Conservation (phyloP, 1,140 invertebrate species). For the Drosophila punjabiensis region DNA sequence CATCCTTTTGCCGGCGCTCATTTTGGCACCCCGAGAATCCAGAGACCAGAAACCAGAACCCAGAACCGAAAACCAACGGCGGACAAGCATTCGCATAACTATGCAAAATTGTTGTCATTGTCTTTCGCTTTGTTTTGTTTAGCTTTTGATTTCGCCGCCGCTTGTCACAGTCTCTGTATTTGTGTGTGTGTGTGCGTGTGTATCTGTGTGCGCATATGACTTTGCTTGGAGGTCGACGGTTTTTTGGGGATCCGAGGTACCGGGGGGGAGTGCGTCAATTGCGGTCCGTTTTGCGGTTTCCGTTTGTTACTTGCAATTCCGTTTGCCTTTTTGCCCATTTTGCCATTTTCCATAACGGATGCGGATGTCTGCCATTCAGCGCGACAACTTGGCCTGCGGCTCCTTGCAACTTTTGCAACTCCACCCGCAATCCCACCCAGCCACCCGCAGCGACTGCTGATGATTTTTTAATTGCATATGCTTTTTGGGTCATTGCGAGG, state of each 20-base stretch:
- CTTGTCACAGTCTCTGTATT: constrained; percentile 28
- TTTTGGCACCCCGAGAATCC: constrained; percentile 74
- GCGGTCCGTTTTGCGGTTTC: constrained; percentile 79
- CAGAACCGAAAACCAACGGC: constrained; percentile 32
- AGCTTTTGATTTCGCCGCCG: constrained; percentile 67
- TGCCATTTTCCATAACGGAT: constrained; percentile 38
- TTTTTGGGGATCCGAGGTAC: constrained; percentile 19
- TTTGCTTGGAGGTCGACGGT: constrained; percentile 75
- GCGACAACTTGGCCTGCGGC: constrained; percentile 52
- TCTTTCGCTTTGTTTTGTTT: constrained; percentile 78
- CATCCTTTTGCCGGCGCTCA: constrained; percentile 79
- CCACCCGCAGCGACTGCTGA: constrained; percentile 60
- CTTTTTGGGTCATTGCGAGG: constrained; percentile 32
- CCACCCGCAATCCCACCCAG: constrained; percentile 1
- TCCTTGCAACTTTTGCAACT: constrained; percentile 65
- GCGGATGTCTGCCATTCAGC: constrained; percentile 61
- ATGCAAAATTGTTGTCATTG: constrained; percentile 80
- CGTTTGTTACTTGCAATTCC: constrained; percentile 80
- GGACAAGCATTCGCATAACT: constrained; percentile 74
- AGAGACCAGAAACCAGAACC: constrained; percentile 20
- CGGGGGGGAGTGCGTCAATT: constrained; percentile 75
- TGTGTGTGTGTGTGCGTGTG: constrained; percentile 24
- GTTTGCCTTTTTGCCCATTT: constrained; percentile 60
- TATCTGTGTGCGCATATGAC: constrained; percentile 73
- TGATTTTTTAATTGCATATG: constrained; percentile 78